Percentiles rank a stretch among this genome's conserved stretches.
phyloP scores from a whole-genome alignment of 2,888 invertebrate species.

The Agrilus mali region DNA sequence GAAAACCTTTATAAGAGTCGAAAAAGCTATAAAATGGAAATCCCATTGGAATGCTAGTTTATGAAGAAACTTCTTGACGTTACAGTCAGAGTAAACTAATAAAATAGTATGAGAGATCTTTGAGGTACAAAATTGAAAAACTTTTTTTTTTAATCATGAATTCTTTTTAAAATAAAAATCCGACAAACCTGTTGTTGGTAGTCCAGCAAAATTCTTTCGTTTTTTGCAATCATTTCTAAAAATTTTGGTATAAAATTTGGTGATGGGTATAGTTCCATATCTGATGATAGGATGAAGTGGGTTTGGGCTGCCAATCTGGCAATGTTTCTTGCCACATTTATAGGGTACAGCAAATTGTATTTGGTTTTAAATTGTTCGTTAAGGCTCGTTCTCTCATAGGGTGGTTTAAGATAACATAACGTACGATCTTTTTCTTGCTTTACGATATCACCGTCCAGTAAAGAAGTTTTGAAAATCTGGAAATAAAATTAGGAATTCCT shows the following conservation, averaged over 20 bases:
- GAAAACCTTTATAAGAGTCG: too few species aligned
- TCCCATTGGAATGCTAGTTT: too few species aligned
- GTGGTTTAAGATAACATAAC: slow-evolving; percentile 10
- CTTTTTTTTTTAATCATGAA: too few species aligned
- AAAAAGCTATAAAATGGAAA: too few species aligned
- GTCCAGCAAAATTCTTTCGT: slow-evolving; percentile 10
- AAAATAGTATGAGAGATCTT: too few species aligned
- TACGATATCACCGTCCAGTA: background rate
- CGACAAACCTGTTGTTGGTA: slow-evolving; percentile 1
- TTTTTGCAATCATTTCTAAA: slow-evolving; percentile 15
- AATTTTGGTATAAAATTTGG: slow-evolving; percentile 20
- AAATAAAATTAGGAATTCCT: too few species aligned
- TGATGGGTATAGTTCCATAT: slow-evolving; percentile 25
- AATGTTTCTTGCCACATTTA: slow-evolving; percentile 25
- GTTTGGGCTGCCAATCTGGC: slow-evolving; percentile 23
- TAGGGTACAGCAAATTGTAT: slow-evolving; percentile 22
- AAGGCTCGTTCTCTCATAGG: slow-evolving; percentile 7
- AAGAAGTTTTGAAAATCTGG: too few species aligned
- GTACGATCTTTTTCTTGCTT: slow-evolving; percentile 15
- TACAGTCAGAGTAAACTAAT: too few species aligned
- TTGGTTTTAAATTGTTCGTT: slow-evolving; percentile 18
- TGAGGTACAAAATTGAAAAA: too few species aligned
- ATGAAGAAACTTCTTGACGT: too few species aligned
- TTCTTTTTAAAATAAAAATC: too few species aligned
- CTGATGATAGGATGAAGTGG: slow-evolving; percentile 24